Base-by-base conservation (phyloP, 2,113 vertebrate genomes). In the Brienomyrus longianalis region DNA sequence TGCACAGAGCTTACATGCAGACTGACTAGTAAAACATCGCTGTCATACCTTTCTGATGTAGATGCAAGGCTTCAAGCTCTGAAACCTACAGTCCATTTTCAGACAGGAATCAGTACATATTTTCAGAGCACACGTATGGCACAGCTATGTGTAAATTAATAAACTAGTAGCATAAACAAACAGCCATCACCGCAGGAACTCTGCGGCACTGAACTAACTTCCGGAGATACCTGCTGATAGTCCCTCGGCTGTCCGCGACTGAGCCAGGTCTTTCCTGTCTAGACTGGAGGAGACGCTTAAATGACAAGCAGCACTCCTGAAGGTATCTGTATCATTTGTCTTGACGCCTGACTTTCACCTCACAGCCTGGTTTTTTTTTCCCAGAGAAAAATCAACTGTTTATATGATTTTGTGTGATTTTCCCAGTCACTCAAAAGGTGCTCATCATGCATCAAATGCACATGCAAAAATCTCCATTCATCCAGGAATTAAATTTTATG, bases 261-360 rank as follows among this genome's bases (percentile, higher is more conserved):
- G 11, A 85, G 89, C 89, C 86, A 59, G 62, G 90, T 90, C 87
- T 92, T 95, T 96, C 95, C 94, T 96, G 95, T 96, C 95, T 96
- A 96, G 95, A 96, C 95, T 95, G 90, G 93, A 89, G 94, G 93
- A 94, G 95, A 96, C 94, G 93, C 93, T 95, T 95, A 94, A 95
- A 95, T 92, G 94, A 95, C 95, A 87, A 91, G 93, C 91, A 93
- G 93, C 92, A 93, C 92, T 94, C 94, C 89, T 92, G 93, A 91
- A 91, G 94, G 89, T 91, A 91, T 92, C 92, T 92, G 56, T 52
- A 15, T 89, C 89, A 92, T 96, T 94, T 92, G 92, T 95, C 92
- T 92, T 93, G 91, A 89, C 80, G 90, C 93, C 59, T 17, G 80
- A 91, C 90, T 90, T 27, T 84, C 86, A 88, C 45, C 39, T 39